A percentile compares a stretch with the other conserved stretches of the same genome.
Conservation (phyloP, 2,888 invertebrate species). For the Cheilosia vulpina region DNA sequence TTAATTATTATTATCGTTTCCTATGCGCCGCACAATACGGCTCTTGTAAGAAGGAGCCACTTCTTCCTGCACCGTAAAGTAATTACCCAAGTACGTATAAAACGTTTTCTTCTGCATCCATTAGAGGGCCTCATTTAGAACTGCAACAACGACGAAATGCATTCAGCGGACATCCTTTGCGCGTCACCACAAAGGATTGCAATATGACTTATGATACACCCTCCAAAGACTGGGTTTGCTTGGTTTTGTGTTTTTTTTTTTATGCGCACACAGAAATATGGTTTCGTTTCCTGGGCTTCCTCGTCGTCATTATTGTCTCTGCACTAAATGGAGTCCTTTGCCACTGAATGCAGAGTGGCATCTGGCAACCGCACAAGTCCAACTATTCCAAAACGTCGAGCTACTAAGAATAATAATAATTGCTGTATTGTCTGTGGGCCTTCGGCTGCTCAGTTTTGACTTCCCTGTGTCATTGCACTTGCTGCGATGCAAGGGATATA, state of each 20-base stretch:
- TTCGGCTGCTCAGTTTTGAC: slow-evolving; percentile 26
- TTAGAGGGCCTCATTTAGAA: slow-evolving; percentile 17
- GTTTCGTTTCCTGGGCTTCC: slow-evolving; percentile 34
- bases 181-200: slow-evolving; percentile 14
- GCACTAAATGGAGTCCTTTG: slow-evolving; percentile 14
- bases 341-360: slow-evolving; percentile 2
- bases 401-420: slow-evolving; percentile 4
- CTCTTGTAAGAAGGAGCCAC: neutral
- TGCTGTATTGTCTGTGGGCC: slow-evolving; percentile 34
- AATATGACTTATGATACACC: slow-evolving; percentile 36
- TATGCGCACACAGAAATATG: slow-evolving; percentile 17
- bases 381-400: slow-evolving; percentile 12
- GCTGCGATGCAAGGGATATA: neutral
- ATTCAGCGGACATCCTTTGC: slow-evolving; percentile 42
- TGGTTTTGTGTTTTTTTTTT: neutral
- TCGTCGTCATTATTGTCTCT: slow-evolving; percentile 44
- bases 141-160: slow-evolving; percentile 20
- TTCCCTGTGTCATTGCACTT: slow-evolving; percentile 50
- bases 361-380: slow-evolving; percentile 10
- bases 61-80: slow-evolving; percentile 59
- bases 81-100: slow-evolving; percentile 55
- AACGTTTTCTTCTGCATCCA: slow-evolving; percentile 57
- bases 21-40: slow-evolving; percentile 13
- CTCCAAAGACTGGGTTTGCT: neutral
- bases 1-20: slow-evolving; percentile 48